Percentiles rank a stretch among this genome's conserved stretches.
Conservation (phyloP, 2,888 invertebrate genomes). For the Volucella inanis region DNA sequence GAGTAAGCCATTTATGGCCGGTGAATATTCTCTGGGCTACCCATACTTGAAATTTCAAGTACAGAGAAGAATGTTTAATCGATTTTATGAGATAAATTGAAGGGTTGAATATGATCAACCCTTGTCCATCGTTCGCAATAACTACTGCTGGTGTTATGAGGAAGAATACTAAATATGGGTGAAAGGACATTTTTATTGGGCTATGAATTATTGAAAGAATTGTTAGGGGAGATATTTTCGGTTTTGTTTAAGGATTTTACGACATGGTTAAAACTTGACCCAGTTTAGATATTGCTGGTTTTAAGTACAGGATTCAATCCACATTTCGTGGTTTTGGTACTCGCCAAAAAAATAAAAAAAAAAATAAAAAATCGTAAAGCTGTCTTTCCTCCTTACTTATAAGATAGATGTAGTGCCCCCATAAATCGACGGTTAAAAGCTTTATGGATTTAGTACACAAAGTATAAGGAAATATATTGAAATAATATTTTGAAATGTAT, state of each 20-base stretch:
- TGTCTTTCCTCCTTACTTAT: too few species aligned
- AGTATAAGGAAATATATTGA: too few species aligned
- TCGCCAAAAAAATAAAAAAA: neutral
- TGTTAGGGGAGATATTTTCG: neutral
- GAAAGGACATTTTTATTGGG: constrained; percentile 1
- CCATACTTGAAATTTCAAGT: neutral
- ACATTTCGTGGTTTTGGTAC: neutral
- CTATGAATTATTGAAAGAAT: constrained; percentile 13
- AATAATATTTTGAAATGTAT: too few species aligned
- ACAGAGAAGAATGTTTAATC: constrained; percentile 9
- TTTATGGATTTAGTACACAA: too few species aligned
- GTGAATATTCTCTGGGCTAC: neutral
- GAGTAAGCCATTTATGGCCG: constrained; percentile 6
- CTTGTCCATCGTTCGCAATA: constrained; percentile 11
- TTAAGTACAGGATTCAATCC: neutral
- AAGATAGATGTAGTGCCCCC: too few species aligned
- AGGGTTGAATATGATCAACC: constrained; percentile 37
- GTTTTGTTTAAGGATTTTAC: constrained; percentile 7
- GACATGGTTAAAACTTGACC: constrained; percentile 12
- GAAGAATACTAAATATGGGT: neutral
- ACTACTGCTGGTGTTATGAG: too few species aligned
- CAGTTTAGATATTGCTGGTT: neutral
- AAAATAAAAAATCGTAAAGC: too few species aligned
- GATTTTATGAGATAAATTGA: constrained; percentile 28
- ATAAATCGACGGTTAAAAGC: too few species aligned